These are phyloP conservation scores for Julus scandinavius DNA, from an alignment of 2,888 invertebrate genomes.

Conservation along the genomic window DNA sequence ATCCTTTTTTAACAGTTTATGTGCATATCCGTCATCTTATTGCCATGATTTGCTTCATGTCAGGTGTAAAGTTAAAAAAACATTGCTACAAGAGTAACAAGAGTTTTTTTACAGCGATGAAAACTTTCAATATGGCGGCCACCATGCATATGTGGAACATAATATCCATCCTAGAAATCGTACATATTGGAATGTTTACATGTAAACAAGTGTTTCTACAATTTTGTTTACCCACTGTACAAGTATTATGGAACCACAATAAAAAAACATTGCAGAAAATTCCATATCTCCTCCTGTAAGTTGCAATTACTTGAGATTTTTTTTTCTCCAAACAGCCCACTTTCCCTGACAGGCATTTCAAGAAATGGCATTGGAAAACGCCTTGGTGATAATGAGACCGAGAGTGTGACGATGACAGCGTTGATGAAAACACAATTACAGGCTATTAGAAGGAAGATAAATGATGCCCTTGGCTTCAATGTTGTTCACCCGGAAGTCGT, in stretches of 20 bases:
- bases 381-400: not conserved
- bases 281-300: not conserved
- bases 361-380: not conserved
- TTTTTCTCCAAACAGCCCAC: not conserved
- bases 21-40: not conserved
- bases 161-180: no score
- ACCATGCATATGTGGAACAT: no score
- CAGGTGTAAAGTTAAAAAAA: no score
- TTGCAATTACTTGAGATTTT: not conserved
- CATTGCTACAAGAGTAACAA: no score
- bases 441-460: not conserved
- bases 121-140: no score
- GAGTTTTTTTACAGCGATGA: no score
- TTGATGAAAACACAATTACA: slow-evolving; percentile 25
- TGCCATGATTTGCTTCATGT: no score
- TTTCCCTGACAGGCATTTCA: not conserved
- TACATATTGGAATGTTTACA: no score
- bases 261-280: not conserved
- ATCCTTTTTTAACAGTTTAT: not conserved
- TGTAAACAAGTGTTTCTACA: no score
- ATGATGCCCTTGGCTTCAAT: slow-evolving; percentile 27
- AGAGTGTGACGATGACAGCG: not conserved
- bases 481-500: slow-evolving; percentile 21
- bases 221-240: no score
- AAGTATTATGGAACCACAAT: not conserved